A percentile compares a stretch with the other conserved stretches of the same genome.
phyloP scores from a whole-genome alignment of 2,797 vertebrate genomes.

The Epinephelus awoara region DNA sequence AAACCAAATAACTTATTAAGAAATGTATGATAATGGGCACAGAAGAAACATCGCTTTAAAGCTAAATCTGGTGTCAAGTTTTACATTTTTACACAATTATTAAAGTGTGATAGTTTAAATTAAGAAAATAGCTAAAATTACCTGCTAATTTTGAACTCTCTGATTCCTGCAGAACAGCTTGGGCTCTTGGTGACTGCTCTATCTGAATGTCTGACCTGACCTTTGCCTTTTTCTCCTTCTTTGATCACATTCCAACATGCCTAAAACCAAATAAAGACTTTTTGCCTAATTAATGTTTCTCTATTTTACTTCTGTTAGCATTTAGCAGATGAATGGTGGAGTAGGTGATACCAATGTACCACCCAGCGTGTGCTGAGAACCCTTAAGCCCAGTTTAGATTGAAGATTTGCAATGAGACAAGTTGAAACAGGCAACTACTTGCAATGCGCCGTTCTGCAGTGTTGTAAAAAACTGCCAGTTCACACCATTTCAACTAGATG shows the following conservation, averaged over 20 bases:
- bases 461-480: too few species aligned
- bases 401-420: too few species aligned
- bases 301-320: not conserved
- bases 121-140: not conserved
- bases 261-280: constrained; percentile 86
- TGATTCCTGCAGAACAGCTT: constrained; percentile 32
- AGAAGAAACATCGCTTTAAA: not conserved
- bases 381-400: too few species aligned
- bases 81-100: not conserved
- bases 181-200: constrained; percentile 59
- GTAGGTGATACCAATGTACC: too few species aligned
- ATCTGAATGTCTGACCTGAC: constrained; percentile 37
- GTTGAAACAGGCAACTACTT: too few species aligned
- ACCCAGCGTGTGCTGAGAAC: too few species aligned
- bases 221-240: constrained; percentile 54
- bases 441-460: too few species aligned
- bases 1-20: not conserved
- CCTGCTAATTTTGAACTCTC: not conserved
- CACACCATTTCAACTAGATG: too few species aligned
- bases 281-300: constrained; percentile 40
- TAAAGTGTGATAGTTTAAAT: not conserved
- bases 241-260: constrained; percentile 63
- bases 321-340: not conserved
- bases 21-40: too few species aligned
- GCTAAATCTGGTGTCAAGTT: not conserved